A percentile compares a stretch with the other conserved stretches of the same genome.
These are phyloP conservation scores for Pelecanoides urinatrix DNA, from an alignment of 2,113 vertebrate genomes.

Conservation along the genomic window DNA sequence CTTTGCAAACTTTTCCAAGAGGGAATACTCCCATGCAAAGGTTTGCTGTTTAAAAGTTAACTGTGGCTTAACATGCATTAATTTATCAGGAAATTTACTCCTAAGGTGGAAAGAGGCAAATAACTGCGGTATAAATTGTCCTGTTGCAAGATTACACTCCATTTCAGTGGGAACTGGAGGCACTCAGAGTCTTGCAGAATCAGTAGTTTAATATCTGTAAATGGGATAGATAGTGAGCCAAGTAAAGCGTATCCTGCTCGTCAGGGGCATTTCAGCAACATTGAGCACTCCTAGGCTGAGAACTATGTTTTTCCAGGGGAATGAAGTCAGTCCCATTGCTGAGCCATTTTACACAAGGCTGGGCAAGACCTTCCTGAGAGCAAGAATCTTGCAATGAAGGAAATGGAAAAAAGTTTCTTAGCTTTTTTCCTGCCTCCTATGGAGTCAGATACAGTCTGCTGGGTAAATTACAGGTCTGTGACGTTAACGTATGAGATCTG, in stretches of 20 bases:
- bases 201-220: neutral
- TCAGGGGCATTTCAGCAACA: neutral
- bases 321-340: neutral
- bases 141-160: neutral
- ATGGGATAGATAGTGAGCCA: neutral
- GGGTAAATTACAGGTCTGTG: neutral
- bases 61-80: neutral
- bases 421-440: neutral
- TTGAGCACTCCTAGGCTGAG: neutral
- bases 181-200: neutral
- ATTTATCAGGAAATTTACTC: neutral
- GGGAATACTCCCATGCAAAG: neutral
- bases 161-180: neutral
- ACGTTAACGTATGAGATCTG: neutral
- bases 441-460: neutral
- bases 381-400: neutral
- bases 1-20: neutral
- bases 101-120: neutral
- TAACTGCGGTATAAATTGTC: neutral
- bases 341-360: neutral
- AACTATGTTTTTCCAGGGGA: neutral
- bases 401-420: neutral
- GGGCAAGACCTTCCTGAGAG: neutral
- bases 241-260: neutral
- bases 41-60: neutral